These are phyloP conservation scores for Percopsis transmontana DNA, from an alignment of 2,113 vertebrate species.

Conservation along the genomic window DNA sequence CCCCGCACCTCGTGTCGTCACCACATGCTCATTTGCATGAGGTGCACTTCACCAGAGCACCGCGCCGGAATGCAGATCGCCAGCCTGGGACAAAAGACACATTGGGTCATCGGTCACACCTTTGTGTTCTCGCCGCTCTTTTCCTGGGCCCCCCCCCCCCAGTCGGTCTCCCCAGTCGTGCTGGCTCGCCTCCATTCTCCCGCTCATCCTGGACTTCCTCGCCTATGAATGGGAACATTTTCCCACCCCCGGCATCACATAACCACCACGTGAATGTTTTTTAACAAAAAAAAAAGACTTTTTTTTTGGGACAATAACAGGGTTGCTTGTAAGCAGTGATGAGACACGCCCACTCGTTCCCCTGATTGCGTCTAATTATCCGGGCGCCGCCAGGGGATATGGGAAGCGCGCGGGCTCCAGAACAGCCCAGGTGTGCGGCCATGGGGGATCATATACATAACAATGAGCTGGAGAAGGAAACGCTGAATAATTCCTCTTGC, in stretches of 20 bases:
- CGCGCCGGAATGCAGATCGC: constrained; percentile 56
- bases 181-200: neutral
- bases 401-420: neutral
- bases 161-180: neutral
- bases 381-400: constrained; percentile 63
- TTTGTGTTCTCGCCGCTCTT: constrained; percentile 1
- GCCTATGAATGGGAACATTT: neutral
- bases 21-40: constrained; percentile 61
- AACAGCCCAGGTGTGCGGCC: constrained; percentile 6
- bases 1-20: constrained; percentile 33
- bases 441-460: constrained; percentile 14
- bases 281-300: no score
- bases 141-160: neutral
- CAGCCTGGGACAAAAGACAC: constrained; percentile 41
- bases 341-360: constrained; percentile 54
- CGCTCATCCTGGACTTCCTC: neutral
- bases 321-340: constrained; percentile 1
- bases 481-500: neutral
- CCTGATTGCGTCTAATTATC: constrained; percentile 65
- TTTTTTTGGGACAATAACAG: neutral
- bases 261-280: no score
- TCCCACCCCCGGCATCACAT: no score
- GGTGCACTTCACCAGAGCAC: constrained; percentile 56
- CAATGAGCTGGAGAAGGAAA: constrained; percentile 6
- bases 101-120: constrained; percentile 15